These are phyloP conservation scores for Drosophila fuyamai DNA, from an alignment of 1,140 invertebrate species.

Conservation along the genomic window DNA sequence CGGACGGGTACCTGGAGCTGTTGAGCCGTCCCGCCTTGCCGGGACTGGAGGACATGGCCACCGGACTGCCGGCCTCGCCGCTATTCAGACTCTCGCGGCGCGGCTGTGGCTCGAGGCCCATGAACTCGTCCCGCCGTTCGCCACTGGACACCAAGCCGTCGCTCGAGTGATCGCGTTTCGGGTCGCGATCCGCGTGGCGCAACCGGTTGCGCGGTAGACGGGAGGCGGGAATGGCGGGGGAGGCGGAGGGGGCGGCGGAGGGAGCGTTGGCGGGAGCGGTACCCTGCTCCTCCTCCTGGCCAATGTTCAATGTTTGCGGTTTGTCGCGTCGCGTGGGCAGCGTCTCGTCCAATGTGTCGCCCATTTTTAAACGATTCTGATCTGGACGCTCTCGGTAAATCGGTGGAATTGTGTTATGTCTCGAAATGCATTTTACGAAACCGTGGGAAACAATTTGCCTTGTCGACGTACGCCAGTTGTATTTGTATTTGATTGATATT, in stretches of 20 bases:
- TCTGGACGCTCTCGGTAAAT: constrained; percentile 20
- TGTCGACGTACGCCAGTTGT: constrained; percentile 20
- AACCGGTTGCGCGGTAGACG: constrained; percentile 45
- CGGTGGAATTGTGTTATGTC: constrained; percentile 21
- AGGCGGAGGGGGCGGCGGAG: neutral
- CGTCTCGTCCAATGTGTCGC: constrained; percentile 66
- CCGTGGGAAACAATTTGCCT: constrained; percentile 34
- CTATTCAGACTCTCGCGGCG: constrained; percentile 77
- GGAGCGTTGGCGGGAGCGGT: constrained; percentile 1
- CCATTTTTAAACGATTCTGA: constrained; percentile 42
- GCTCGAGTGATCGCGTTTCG: constrained; percentile 70
- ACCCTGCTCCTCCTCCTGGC: constrained; percentile 50
- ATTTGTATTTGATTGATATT: constrained; percentile 21
- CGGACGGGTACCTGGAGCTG: constrained; percentile 68
- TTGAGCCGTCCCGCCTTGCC: constrained; percentile 30
- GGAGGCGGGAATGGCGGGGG: constrained; percentile 25
- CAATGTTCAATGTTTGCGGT: constrained; percentile 69
- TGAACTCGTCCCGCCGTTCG: constrained; percentile 68
- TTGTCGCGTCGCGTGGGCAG: constrained; percentile 73
- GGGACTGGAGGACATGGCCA: constrained; percentile 13
- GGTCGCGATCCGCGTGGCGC: constrained; percentile 48
- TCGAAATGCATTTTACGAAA: constrained; percentile 38
- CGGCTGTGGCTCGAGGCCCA: constrained; percentile 39
- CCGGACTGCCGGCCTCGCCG: constrained; percentile 55
- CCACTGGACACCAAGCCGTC: constrained; percentile 59